Base-by-base conservation (phyloP, 2,797 vertebrate species). In the Threskiornis aethiopicus region DNA sequence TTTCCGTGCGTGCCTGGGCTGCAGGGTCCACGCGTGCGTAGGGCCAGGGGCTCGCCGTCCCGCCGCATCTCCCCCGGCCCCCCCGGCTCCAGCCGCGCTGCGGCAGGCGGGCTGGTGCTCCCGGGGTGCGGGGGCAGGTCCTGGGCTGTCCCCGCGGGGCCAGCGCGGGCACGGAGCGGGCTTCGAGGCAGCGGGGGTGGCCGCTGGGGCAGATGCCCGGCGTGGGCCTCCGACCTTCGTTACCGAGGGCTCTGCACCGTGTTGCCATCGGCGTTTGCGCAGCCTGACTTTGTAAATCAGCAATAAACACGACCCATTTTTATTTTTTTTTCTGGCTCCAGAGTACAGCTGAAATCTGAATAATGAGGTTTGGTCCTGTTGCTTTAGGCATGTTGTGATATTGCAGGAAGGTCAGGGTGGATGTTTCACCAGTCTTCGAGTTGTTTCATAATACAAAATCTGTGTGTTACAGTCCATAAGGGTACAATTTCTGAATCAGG, bases 241-340 rank as follows among this genome's bases (percentile, higher is more conserved):
- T 18, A 0, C 4, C 2, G 14, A 21, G 13, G 2, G 11, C 21
- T 31, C 10, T 6, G 52, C n/a, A 2, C 16, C 3, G 1, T 8
- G 11, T n/a, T 54, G 39, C 37, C 9, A 0, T 19, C 16, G 35
- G 55, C 22, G 3, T 28, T 85, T 33, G 21, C 65, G 35, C 21
- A 41, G 16, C 15, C 16, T 59, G 49, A 37, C 59, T 88, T 73
- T 10, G 15, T 29, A 37, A 46, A 62, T 39, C 29, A 7, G 8
- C 57, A 59, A 1, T 55, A 55, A 82, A 88, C 19, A 2, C 16
- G 47, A 66, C 49, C 37, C 54, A 55, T 31, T 44, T 35, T 20
- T n/a, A n/a, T 15, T 44, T 44, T 44, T 16, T 44, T 44, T 44
- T 33, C 21, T 70, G 75, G 6, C 41, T 84, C 19, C 46, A 15